These are phyloP conservation scores for Noturus placidus DNA, from an alignment of 2,113 vertebrate genomes.

Conservation along the genomic window DNA sequence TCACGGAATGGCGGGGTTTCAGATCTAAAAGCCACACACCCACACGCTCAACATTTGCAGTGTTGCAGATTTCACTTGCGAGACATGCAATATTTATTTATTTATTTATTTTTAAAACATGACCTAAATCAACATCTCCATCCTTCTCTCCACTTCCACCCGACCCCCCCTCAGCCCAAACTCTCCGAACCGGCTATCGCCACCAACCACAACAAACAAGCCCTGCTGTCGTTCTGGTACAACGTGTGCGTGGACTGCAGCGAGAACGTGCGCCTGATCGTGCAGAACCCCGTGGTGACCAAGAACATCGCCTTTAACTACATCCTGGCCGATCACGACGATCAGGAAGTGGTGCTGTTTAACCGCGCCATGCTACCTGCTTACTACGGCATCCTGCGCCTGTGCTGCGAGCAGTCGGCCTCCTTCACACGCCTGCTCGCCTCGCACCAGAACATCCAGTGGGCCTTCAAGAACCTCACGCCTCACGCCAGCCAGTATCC, in stretches of 20 bases:
- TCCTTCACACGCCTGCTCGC: slow-evolving; percentile 94
- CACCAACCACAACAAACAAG: slow-evolving; percentile 99
- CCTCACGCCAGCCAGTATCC: slow-evolving; percentile 99
- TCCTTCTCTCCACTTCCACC: neutral
- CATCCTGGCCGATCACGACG: slow-evolving; percentile 98
- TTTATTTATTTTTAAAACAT: too few species aligned
- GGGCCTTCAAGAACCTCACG: slow-evolving; percentile 99
- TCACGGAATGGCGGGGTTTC: neutral
- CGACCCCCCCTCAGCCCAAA: slow-evolving; percentile 77
- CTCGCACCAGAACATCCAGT: slow-evolving; percentile 99
- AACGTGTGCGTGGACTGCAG: slow-evolving; percentile 96
- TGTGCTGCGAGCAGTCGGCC: slow-evolving; percentile 96
- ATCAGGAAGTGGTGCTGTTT: slow-evolving; percentile 99
- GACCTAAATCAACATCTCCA: neutral
- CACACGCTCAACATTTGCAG: neutral
- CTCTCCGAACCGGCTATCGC: slow-evolving; percentile 97
- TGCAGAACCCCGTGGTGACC: slow-evolving; percentile 97
- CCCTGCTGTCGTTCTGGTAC: slow-evolving; percentile 98
- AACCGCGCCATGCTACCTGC: slow-evolving; percentile 98
- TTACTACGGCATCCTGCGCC: slow-evolving; percentile 96
- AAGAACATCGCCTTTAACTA: slow-evolving; percentile 99
- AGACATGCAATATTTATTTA: neutral
- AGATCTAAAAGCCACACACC: neutral
- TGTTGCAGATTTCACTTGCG: neutral
- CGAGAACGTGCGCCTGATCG: slow-evolving; percentile 96